Percentiles rank a stretch among this genome's conserved stretches.
These are phyloP conservation scores for Amblyornis subalaris DNA, from an alignment of 2,113 vertebrate species.

Conservation along the genomic window DNA sequence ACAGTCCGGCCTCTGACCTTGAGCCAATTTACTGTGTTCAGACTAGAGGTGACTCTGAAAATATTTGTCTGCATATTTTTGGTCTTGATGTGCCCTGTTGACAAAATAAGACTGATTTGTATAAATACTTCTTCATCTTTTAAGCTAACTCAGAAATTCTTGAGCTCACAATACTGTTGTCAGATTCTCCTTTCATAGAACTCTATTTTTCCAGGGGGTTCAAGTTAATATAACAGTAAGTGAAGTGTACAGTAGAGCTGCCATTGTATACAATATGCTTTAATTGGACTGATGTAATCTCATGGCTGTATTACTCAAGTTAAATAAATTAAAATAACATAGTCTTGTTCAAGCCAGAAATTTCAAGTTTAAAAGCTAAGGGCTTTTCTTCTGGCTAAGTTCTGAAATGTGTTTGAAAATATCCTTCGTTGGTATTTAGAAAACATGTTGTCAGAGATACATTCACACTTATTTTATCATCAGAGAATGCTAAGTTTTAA, in stretches of 20 bases:
- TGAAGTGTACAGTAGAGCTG: background rate
- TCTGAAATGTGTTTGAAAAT: slow-evolving; percentile 13
- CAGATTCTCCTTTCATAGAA: background rate
- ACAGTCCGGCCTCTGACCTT: background rate
- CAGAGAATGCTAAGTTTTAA: background rate
- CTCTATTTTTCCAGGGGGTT: background rate
- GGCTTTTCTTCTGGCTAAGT: background rate
- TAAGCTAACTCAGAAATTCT: background rate
- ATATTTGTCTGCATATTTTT: background rate
- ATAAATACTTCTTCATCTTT: background rate
- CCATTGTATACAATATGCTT: background rate
- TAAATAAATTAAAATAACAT: background rate
- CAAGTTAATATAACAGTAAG: background rate
- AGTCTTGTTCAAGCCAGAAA: background rate
- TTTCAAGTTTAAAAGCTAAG: background rate
- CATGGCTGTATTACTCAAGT: background rate
- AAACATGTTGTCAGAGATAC: background rate
- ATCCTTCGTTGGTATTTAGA: background rate
- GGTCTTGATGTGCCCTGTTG: background rate
- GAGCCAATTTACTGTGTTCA: background rate
- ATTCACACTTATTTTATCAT: background rate
- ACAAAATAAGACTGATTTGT: background rate
- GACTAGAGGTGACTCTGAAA: background rate
- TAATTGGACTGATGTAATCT: background rate
- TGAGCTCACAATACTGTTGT: background rate